Evolutionary conservation across 2,888 invertebrate species (phyloP).

Genomic region (Chrysolina oricalcia): DNA sequence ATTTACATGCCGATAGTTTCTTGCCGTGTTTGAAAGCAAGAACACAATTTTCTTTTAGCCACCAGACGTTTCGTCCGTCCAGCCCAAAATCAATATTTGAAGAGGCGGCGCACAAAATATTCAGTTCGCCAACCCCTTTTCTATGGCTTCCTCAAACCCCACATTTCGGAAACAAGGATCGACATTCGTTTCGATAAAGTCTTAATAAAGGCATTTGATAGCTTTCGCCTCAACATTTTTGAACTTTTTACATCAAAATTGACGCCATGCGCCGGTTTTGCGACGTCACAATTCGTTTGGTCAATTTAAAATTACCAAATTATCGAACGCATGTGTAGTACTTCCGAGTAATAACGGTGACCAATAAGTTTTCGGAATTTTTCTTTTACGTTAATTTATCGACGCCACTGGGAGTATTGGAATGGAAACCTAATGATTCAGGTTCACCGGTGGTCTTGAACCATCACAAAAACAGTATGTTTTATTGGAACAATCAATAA

Average conservation of each 20-base stretch:
- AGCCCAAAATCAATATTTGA: constrained; percentile 68
- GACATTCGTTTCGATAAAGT: constrained; percentile 1
- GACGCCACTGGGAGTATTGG: not conserved
- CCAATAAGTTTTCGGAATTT: not conserved
- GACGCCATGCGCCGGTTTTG: constrained; percentile 66
- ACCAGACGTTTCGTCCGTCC: constrained; percentile 56
- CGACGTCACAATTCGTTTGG: constrained; percentile 65
- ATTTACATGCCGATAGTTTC: constrained; percentile 51
- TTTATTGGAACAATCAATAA: not conserved
- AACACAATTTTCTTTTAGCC: constrained; percentile 56
- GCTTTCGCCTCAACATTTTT: constrained; percentile 39
- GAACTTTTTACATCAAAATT: constrained; percentile 47
- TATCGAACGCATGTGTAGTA: constrained; percentile 64
- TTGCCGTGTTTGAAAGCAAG: constrained; percentile 46
- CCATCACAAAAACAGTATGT: not conserved
- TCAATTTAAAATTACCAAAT: constrained; percentile 65
- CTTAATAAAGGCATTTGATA: not conserved
- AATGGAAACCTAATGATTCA: not conserved
- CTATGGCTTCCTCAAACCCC: constrained; percentile 35
- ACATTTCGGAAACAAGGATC: constrained; percentile 3
- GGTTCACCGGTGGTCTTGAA: not conserved
- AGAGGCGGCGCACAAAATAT: constrained; percentile 62
- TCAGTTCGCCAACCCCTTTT: constrained; percentile 43
- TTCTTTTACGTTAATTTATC: not conserved
- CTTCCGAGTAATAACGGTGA: constrained; percentile 1